phyloP scores from a whole-genome alignment of 2,797 vertebrate genomes.

The Setipinna tenuifilis region DNA sequence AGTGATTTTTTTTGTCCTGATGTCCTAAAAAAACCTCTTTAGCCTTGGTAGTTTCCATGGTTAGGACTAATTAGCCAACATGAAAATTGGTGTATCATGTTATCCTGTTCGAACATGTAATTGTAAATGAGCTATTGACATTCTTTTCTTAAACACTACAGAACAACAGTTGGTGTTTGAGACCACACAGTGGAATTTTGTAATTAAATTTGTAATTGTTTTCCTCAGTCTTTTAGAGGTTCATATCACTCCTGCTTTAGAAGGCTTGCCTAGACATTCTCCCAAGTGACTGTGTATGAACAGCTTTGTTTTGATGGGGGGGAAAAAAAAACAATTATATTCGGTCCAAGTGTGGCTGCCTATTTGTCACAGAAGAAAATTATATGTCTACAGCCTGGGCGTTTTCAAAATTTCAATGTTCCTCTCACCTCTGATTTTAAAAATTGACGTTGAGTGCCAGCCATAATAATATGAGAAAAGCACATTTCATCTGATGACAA shows the following conservation, averaged over 20 bases:
- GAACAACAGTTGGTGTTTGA: background rate
- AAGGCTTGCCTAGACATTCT: background rate
- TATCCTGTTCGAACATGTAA: too few relatives aligned
- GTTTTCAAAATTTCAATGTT: background rate
- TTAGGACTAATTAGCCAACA: too few relatives aligned
- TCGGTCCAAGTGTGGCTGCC: background rate
- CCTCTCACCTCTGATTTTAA: background rate
- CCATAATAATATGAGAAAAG: background rate
- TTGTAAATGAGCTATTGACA: too few relatives aligned
- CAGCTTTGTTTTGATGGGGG: background rate
- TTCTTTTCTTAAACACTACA: too few relatives aligned
- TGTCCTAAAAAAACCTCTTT: too few relatives aligned
- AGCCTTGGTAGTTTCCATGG: too few relatives aligned
- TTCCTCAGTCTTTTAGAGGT: background rate
- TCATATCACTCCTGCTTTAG: background rate
- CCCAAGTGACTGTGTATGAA: background rate
- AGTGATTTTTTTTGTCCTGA: too few relatives aligned
- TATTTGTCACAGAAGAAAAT: background rate
- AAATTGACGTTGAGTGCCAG: background rate
- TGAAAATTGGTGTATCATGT: too few relatives aligned
- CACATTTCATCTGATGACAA: conserved; percentile 5
- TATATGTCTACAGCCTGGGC: background rate
- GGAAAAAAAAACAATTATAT: background rate
- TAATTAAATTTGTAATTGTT: background rate
- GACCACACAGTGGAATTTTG: background rate